These are phyloP conservation scores for Gymnothorax reevesii DNA, from an alignment of 2,797 vertebrate species.

Conservation along the genomic window DNA sequence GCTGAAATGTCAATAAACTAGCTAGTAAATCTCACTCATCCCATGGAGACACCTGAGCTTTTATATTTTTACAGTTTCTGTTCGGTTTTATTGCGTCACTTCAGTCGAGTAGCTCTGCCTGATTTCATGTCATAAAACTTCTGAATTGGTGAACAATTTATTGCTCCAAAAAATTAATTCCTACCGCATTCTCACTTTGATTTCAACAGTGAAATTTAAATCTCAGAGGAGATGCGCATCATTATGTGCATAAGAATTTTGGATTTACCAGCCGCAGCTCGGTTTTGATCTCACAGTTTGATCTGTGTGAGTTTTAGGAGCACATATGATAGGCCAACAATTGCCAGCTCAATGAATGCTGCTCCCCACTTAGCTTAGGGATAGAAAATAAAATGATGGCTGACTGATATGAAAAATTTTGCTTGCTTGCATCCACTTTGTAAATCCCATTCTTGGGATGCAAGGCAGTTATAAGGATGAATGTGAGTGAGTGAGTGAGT, in stretches of 20 bases:
- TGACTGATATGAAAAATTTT: neutral
- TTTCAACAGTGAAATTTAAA: neutral
- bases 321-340: neutral
- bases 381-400: neutral
- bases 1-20: too few species aligned
- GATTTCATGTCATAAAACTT: neutral
- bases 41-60: neutral
- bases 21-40: neutral
- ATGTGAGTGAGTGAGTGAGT: neutral
- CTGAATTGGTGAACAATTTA: neutral
- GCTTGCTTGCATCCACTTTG: neutral
- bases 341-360: neutral
- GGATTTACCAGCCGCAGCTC: neutral
- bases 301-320: neutral
- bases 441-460: neutral
- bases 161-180: neutral
- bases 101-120: neutral
- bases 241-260: neutral
- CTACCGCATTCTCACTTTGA: neutral
- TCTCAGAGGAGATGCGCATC: neutral
- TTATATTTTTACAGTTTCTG: neutral
- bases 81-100: neutral
- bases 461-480: neutral
- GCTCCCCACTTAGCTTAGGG: neutral
- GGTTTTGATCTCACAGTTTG: neutral